These are phyloP conservation scores for Esox masquinongy DNA, from an alignment of 2,797 vertebrate genomes.

Conservation along the genomic window DNA sequence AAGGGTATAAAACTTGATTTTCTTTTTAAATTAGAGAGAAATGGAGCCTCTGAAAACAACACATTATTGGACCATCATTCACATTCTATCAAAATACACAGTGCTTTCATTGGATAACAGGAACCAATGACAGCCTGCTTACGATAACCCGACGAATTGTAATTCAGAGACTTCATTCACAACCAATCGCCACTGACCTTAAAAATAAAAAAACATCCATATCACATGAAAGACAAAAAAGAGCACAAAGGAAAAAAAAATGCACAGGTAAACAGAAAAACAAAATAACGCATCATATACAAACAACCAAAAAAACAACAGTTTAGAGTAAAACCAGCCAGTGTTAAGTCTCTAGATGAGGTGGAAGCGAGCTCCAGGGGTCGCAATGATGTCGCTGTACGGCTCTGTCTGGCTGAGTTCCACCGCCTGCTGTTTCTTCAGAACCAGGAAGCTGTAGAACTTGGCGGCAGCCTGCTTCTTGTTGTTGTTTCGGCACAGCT, in stretches of 20 bases:
- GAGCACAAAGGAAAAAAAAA: neutral
- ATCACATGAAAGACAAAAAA: conserved; percentile 2
- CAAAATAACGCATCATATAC: conserved; percentile 28
- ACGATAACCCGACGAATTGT: neutral
- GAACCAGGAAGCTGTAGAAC: conserved; percentile 99
- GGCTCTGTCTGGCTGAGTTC: conserved; percentile 92
- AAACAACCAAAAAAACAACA: conserved; percentile 24
- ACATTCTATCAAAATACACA: neutral
- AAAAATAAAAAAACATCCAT: neutral
- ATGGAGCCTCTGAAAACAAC: conserved; percentile 12
- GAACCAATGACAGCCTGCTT: neutral
- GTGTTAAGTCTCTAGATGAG: conserved; percentile 80
- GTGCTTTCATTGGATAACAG: conserved; percentile 1
- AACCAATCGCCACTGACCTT: conserved; percentile 19
- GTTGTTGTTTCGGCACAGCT: conserved; percentile 96
- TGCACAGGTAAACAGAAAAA: conserved; percentile 2
- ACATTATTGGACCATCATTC: conserved; percentile 12
- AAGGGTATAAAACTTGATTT: conserved; percentile 13
- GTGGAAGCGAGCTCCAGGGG: conserved; percentile 95
- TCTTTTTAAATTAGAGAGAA: conserved; percentile 20
- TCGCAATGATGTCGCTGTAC: conserved; percentile 98
- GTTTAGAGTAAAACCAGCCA: conserved; percentile 10
- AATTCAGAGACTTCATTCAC: conserved; percentile 7
- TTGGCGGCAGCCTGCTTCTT: conserved; percentile 99
- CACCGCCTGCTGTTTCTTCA: conserved; percentile 98